Evolutionary conservation across 2,888 invertebrate species (phyloP), one percentile per base, ranked within the genome.

Genomic region (Macaria notata): DNA sequence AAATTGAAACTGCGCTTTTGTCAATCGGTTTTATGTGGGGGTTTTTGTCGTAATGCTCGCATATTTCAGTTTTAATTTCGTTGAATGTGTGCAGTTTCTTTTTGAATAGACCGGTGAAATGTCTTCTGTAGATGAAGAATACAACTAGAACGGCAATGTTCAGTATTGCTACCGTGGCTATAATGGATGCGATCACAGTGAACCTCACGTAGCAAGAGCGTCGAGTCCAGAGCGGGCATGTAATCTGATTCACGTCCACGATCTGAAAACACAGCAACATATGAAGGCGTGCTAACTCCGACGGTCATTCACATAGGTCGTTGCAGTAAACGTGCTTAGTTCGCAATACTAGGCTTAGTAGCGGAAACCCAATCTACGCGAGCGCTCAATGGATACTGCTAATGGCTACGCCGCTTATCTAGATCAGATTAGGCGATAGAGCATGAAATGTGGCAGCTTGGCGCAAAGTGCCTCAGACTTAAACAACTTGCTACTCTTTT

Each of bases 211-310:
- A 76, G 62, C 88, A 88, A 9, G 73, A 65, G 51, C 78, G 73
- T 63, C 69, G 77, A 3, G 74, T 69, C 82, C 81, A 86, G 36
- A 78, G 58, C 0, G 82, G 77, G 54, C 88, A 88, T n/a, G 71
- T 69, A 31, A 79, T 69, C 6, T 71, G 54, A n/a, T 66, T 62
- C 31, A 76, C 65, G 43, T 87, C 86, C 45, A 70, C 63, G 36
- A 88, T 72, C 88, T 88, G 76, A 53, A 83, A 86, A 43, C 59
- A 19, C 19, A 19, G 19, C 19, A 19, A 19, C 19, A 19, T 19
- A 1, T 19, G 19, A 19, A 19, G 19, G 19, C 19, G 19, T 19
- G 19, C 19, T 19, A 19, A 19, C 19, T 19, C 19, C 19, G 19
- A 19, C 19, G 19, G 19, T 19, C 19, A 19, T 19, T 19, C 19